Conservation (phyloP, 1,140 invertebrate species). For the Yoshiicerus persimilis region DNA sequence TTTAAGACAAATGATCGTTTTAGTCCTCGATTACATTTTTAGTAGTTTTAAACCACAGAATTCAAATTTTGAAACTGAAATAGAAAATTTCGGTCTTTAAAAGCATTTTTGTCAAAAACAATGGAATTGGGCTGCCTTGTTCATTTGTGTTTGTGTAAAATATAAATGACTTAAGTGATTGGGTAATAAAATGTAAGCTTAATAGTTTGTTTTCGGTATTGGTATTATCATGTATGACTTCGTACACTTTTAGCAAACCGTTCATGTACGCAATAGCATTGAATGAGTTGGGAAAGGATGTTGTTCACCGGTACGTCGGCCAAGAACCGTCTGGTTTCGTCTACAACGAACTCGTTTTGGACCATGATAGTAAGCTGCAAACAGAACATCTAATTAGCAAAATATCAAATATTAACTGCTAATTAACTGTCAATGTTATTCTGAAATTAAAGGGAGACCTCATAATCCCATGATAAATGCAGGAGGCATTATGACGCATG, state of each 20-base stretch:
- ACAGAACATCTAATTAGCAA: not conserved
- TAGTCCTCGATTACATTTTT: no score
- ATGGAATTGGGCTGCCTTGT: no score
- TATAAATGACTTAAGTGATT: no score
- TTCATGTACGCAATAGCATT: constrained; percentile 93
- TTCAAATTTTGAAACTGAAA: no score
- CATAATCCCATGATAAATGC: constrained; percentile 99
- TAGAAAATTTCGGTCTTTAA: no score
- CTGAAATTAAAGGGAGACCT: constrained; percentile 75
- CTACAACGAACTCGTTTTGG: constrained; percentile 94
- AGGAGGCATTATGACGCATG: constrained; percentile 89
- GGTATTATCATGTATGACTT: not conserved
- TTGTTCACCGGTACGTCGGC: constrained; percentile 91
- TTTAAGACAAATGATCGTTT: no score
- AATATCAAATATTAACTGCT: not conserved
- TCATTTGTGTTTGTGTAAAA: no score
- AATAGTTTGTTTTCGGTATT: no score
- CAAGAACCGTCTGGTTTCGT: constrained; percentile 93
- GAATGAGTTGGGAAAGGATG: constrained; percentile 85
- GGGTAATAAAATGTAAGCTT: not conserved
- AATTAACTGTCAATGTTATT: constrained; percentile 44
- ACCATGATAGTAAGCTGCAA: constrained; percentile 79
- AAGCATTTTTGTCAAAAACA: no score
- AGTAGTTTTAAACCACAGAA: no score
- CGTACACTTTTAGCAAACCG: constrained; percentile 71